Evolutionary conservation across 2,113 vertebrate species (phyloP), one percentile per base, ranked within the genome.

Genomic region (mouse (Mus musculus)): DNA sequence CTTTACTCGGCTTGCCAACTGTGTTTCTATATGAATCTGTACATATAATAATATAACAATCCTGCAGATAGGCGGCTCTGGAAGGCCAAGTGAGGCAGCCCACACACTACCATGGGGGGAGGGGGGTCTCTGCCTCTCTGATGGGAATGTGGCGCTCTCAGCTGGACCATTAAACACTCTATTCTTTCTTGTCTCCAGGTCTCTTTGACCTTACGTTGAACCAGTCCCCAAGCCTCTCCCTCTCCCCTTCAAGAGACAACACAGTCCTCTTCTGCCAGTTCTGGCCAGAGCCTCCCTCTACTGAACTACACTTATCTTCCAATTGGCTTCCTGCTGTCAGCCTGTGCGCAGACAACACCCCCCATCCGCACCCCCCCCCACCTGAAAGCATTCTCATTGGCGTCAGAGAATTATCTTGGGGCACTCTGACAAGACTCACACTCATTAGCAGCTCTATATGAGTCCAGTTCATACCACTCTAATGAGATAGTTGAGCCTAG

Each of bases 71-170:
- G 65, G 85, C 9, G 26, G 39, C 46, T 61, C n/a, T 6, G 36
- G 49, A 24, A 89, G 54, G 56, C 28, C 54, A 93, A 4, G 12
- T 39, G 9, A 46, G 33, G 17, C 42, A 33, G 11, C 52, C 46
- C 19, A 2, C 14, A 0, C 30, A 12, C 16, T 1, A 19, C 39
- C 59, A 42, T 46, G 65, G 88, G 86, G 82, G 20, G 20, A 3
- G 59, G 59, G 82, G 20, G 16, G 63, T 5, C n/a, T 1, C 13
- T 69, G 56, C 42, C 11, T 39, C 24, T 6, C 9, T 20, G 36
- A 36, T 0, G 5, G 26, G 20, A 36, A 4, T 16, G 3, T 0
- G 1, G 54, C 19, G 20, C 24, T 33, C 22, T 7, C 4, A 28
- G 67, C 26, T 12, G 39, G 7, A 30, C 3, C 28, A 0, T 22